Conservation (phyloP, 2,113 vertebrate genomes). For the Monopterus albus region DNA sequence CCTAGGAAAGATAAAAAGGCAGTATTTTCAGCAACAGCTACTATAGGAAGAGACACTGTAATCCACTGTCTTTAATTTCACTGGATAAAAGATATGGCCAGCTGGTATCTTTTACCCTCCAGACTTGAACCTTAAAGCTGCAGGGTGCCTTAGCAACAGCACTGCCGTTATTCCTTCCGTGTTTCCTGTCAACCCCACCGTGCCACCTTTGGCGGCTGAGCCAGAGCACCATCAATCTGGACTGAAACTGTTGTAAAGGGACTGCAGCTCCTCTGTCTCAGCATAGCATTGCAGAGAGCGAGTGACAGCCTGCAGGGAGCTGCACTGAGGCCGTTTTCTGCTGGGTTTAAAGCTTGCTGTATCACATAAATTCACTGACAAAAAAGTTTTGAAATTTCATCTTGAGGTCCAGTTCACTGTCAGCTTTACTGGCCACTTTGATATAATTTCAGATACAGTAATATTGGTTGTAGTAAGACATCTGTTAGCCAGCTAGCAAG, state of each 20-base stretch:
- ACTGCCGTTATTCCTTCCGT: conserved; percentile 38
- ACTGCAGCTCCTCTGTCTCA: conserved; percentile 26
- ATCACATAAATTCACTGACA: conserved; percentile 5
- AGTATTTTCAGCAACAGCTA: conserved; percentile 3
- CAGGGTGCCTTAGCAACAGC: conserved; percentile 16
- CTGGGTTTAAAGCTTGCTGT: conserved; percentile 6
- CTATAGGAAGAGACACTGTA: conserved; percentile 5
- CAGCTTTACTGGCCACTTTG: not conserved
- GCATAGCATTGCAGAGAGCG: not conserved
- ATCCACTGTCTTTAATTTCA: conserved; percentile 23
- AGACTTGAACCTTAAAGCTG: conserved; percentile 15
- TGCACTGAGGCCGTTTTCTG: not conserved
- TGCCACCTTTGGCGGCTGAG: conserved; percentile 18
- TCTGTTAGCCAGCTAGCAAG: not conserved
- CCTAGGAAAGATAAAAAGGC: not conserved
- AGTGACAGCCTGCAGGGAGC: conserved; percentile 25
- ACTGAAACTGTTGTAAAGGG: conserved; percentile 42
- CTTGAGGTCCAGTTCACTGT: not conserved
- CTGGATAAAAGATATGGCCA: conserved; percentile 21
- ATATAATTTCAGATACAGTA: not conserved
- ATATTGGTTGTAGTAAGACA: not conserved
- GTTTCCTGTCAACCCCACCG: conserved; percentile 34
- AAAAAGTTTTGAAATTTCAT: conserved; percentile 28
- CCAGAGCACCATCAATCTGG: conserved; percentile 13
- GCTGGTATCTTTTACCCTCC: conserved; percentile 16